phyloP scores from a whole-genome alignment of 2,797 vertebrate genomes.

The Ctenochaetus hawaiiensis region DNA sequence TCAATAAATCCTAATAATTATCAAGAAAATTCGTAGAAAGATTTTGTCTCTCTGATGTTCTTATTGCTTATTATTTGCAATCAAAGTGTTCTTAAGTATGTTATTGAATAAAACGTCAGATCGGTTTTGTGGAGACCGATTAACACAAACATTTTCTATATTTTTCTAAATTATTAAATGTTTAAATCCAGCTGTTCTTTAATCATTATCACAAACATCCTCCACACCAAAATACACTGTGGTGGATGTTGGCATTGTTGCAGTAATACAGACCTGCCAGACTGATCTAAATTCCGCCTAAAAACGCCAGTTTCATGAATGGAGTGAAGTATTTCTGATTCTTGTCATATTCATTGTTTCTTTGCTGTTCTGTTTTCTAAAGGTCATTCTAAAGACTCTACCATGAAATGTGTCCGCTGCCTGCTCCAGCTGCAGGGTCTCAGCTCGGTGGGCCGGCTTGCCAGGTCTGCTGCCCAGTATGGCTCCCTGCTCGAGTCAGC shows the following conservation, averaged over 20 bases:
- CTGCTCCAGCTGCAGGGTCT: constrained; percentile 65
- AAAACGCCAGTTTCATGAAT: background rate
- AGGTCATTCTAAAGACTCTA: constrained; percentile 11
- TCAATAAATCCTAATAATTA: too few species aligned
- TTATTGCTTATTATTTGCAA: too few species aligned
- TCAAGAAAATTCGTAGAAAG: too few species aligned
- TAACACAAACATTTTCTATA: background rate
- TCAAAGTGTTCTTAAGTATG: too few species aligned
- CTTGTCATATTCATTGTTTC: background rate
- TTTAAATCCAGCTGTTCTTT: background rate
- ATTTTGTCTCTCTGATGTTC: too few species aligned
- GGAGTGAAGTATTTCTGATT: background rate
- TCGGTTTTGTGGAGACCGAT: background rate
- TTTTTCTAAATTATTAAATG: background rate
- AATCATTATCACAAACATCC: too few species aligned
- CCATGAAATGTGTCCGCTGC: constrained; percentile 75
- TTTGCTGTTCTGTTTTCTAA: background rate
- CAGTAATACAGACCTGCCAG: background rate
- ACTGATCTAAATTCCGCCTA: background rate
- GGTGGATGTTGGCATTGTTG: background rate
- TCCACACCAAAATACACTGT: background rate
- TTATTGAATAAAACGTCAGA: too few species aligned
- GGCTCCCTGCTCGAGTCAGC: constrained; percentile 6
- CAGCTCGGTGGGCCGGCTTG: constrained; percentile 20
- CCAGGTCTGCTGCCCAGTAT: constrained; percentile 24